Evolutionary conservation across 2,797 vertebrate species (phyloP).

Genomic region (Antennarius maculatus): DNA sequence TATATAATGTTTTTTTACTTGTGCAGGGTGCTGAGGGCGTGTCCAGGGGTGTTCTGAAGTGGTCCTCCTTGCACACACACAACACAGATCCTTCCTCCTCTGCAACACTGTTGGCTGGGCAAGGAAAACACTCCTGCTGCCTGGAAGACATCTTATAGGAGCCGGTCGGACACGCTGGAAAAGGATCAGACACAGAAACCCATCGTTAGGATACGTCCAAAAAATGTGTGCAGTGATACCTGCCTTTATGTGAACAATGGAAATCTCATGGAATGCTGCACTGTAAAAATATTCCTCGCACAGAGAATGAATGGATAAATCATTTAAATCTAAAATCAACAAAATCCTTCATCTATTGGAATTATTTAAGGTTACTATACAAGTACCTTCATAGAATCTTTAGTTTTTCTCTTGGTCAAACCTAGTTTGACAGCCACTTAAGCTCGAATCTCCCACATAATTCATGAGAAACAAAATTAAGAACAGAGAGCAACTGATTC

Average conservation of each 20-base stretch:
- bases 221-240: not conserved
- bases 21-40: slow-evolving; percentile 91
- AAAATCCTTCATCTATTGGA: not conserved
- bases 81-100: slow-evolving; percentile 89
- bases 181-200: slow-evolving; percentile 21
- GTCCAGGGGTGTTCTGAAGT: slow-evolving; percentile 90
- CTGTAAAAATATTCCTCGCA: not conserved
- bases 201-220: not conserved
- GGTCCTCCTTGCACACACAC: slow-evolving; percentile 90
- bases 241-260: not conserved
- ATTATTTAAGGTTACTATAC: slow-evolving; percentile 19
- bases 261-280: not conserved
- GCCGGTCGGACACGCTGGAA: slow-evolving; percentile 89
- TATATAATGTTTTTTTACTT: slow-evolving; percentile 74
- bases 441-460: slow-evolving; percentile 25
- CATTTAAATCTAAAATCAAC: not conserved
- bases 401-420: not conserved
- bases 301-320: not conserved
- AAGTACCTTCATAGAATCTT: not conserved
- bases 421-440: slow-evolving; percentile 13
- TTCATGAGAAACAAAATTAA: slow-evolving; percentile 32
- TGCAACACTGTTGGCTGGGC: slow-evolving; percentile 90
- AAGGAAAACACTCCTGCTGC: slow-evolving; percentile 91
- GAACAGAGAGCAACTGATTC: slow-evolving; percentile 20
- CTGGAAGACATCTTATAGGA: slow-evolving; percentile 93